A percentile compares a stretch with the other conserved stretches of the same genome.
These are phyloP conservation scores for Stichodactyla helianthus DNA, from an alignment of 64 coral and sea anemone genomes.

Conservation along the genomic window DNA sequence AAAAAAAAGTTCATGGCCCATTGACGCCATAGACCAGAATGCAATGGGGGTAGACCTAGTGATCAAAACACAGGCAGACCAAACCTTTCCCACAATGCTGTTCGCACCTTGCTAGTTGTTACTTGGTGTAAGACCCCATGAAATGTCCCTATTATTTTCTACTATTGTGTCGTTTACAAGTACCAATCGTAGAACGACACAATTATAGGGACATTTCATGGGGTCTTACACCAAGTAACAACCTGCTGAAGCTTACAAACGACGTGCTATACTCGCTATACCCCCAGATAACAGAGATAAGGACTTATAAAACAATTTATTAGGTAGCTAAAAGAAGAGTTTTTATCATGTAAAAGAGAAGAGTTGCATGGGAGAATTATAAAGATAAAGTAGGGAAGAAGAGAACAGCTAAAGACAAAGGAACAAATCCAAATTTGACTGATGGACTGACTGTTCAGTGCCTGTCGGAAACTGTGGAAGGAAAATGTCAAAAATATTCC, in stretches of 20 bases:
- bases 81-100: background rate
- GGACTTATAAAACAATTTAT: conserved; percentile 14
- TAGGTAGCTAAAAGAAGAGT: conserved; percentile 7
- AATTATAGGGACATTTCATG: too few relatives aligned
- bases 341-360: background rate
- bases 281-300: conserved; percentile 1
- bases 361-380: conserved; percentile 45
- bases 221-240: too few relatives aligned
- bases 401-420: conserved; percentile 42
- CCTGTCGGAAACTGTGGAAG: conserved; percentile 49
- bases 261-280: background rate
- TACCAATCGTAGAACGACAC: too few relatives aligned
- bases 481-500: conserved; percentile 68
- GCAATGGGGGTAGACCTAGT: background rate
- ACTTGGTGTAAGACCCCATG: too few relatives aligned
- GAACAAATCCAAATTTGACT: background rate
- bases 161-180: too few relatives aligned
- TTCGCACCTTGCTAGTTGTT: background rate
- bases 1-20: background rate
- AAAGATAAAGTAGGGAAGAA: conserved; percentile 53
- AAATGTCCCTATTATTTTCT: too few relatives aligned
- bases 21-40: background rate
- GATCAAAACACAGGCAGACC: background rate
- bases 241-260: background rate
- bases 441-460: conserved; percentile 55